These are phyloP conservation scores for Lethrus apterus DNA, from an alignment of 1,140 invertebrate species.

Conservation along the genomic window DNA sequence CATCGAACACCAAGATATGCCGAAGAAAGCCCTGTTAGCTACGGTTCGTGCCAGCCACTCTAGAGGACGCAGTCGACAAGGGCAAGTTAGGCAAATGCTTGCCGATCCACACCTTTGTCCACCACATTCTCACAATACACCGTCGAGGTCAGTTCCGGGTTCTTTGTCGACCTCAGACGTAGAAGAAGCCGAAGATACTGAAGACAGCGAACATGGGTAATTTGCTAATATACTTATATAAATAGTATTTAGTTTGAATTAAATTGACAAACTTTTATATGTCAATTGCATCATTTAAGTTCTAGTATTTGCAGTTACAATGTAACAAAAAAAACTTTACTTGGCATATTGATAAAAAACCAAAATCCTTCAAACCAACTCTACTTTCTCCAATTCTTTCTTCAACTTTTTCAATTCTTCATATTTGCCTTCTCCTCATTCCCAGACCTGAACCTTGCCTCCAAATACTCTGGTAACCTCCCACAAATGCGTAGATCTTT, in stretches of 20 bases:
- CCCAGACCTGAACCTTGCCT: too few relatives aligned
- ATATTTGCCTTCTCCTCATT: too few relatives aligned
- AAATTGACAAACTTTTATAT: too few relatives aligned
- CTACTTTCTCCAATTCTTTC: too few relatives aligned
- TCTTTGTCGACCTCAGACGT: slow-evolving; percentile 27
- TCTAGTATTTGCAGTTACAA: too few relatives aligned
- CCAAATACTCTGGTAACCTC: too few relatives aligned
- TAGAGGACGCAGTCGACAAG: slow-evolving; percentile 34
- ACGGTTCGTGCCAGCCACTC: slow-evolving; percentile 35
- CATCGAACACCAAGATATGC: slow-evolving; percentile 33
- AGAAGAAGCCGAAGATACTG: slow-evolving; percentile 38
- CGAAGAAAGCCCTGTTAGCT: slow-evolving; percentile 36
- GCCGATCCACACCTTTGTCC: slow-evolving; percentile 32
- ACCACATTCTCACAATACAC: slow-evolving; percentile 28
- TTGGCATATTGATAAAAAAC: too few relatives aligned
- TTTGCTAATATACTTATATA: slow-evolving; percentile 6
- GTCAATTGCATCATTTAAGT: too few relatives aligned
- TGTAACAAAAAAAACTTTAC: too few relatives aligned
- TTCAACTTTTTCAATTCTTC: too few relatives aligned
- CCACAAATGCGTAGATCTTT: too few relatives aligned
- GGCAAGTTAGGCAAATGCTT: slow-evolving; percentile 35
- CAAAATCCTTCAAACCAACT: too few relatives aligned
- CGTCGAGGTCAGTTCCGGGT: slow-evolving; percentile 20
- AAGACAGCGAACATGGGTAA: slow-evolving; percentile 40
- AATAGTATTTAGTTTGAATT: not conserved